phyloP scores from a whole-genome alignment of 2,888 invertebrate genomes.

The Steinernema scapterisci region DNA sequence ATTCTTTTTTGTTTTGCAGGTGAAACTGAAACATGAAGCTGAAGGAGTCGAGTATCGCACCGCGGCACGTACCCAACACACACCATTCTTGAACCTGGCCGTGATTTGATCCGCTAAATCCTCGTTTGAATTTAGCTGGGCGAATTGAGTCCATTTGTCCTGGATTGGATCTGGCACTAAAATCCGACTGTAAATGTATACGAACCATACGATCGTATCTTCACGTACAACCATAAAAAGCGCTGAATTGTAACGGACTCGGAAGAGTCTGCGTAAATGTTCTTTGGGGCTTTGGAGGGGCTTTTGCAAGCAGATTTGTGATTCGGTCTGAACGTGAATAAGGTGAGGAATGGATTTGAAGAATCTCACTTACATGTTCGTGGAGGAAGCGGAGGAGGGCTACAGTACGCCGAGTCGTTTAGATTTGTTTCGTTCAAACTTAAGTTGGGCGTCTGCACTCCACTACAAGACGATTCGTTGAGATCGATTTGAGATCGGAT shows the following conservation, averaged over 20 bases:
- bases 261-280: neutral
- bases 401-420: neutral
- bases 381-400: constrained; percentile 15
- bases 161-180: neutral
- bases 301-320: neutral
- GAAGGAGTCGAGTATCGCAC: neutral
- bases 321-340: neutral
- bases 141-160: neutral
- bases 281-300: constrained; percentile 21
- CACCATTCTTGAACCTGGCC: neutral
- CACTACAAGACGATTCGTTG: neutral
- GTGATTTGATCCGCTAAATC: neutral
- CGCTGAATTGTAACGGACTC: neutral
- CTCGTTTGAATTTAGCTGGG: neutral
- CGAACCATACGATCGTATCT: no score
- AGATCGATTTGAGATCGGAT: neutral
- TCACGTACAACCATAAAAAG: no score
- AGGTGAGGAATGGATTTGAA: no score
- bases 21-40: neutral
- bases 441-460: neutral
- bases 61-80: neutral
- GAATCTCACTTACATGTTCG: neutral
- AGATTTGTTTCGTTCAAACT: no score
- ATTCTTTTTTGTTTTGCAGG: neutral
- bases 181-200: no score